Percentiles rank a stretch among this genome's conserved stretches.
These are phyloP conservation scores for Aplochiton taeniatus DNA, from an alignment of 2,797 vertebrate genomes.

Conservation along the genomic window DNA sequence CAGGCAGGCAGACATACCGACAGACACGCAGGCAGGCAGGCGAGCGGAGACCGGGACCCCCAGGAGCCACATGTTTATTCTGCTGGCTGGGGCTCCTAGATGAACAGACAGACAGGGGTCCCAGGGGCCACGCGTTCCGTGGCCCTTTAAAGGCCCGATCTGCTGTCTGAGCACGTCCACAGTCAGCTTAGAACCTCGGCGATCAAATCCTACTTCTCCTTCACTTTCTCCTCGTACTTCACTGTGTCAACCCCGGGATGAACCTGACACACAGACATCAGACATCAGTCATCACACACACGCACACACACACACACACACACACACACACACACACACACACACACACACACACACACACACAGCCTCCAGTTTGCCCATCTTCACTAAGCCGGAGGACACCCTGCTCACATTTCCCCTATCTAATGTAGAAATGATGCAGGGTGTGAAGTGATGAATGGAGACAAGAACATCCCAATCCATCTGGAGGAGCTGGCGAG, in stretches of 20 bases:
- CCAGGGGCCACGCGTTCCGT: neutral
- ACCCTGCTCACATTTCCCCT: slow-evolving; percentile 4
- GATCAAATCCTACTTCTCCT: neutral
- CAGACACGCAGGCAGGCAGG: too few species aligned
- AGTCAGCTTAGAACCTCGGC: slow-evolving; percentile 3
- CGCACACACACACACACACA: too few species aligned
- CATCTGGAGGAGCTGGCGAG: slow-evolving; percentile 13
- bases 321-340: too few species aligned
- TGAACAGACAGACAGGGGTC: too few species aligned
- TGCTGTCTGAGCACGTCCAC: slow-evolving; percentile 32
- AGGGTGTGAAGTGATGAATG: slow-evolving; percentile 20
- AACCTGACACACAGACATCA: slow-evolving; percentile 6
- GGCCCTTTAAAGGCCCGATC: slow-evolving; percentile 12
- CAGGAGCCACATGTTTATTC: slow-evolving; percentile 37
- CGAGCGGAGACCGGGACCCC: slow-evolving; percentile 27
- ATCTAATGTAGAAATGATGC: slow-evolving; percentile 5
- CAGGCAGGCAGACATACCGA: too few species aligned
- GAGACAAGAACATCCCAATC: slow-evolving; percentile 7
- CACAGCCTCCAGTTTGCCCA: neutral
- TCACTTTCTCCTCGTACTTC: slow-evolving; percentile 14
- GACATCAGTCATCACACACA: neutral
- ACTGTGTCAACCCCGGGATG: slow-evolving; percentile 16
- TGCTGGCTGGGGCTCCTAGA: neutral
- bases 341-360: neutral
- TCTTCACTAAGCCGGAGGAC: too few species aligned